A percentile compares a stretch with the other conserved stretches of the same genome.
These are phyloP conservation scores for Adineta ricciae DNA, from an alignment of 2,888 invertebrate genomes.

Conservation along the genomic window DNA sequence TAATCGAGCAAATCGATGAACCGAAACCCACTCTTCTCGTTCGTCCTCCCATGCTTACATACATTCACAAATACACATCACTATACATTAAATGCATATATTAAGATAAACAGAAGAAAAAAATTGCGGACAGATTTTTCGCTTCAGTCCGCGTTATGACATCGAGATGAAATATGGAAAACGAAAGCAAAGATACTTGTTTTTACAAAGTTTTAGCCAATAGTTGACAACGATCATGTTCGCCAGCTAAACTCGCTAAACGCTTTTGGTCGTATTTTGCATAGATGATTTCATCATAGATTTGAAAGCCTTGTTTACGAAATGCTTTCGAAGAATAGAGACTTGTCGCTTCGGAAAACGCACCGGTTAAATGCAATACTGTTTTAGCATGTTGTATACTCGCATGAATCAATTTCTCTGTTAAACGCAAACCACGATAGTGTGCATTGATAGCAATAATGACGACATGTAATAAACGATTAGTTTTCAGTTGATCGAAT, in stretches of 20 bases:
- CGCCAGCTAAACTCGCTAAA: neutral
- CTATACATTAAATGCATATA: neutral
- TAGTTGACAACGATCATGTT: conserved; percentile 16
- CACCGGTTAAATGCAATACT: neutral
- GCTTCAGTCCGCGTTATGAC: neutral
- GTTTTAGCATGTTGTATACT: neutral
- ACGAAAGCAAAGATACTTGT: neutral
- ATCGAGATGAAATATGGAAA: neutral
- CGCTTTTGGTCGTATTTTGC: conserved; percentile 9
- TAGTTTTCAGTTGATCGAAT: neutral
- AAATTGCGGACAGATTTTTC: neutral
- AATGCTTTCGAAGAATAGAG: conserved; percentile 18
- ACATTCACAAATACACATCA: neutral
- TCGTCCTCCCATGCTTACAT: no score
- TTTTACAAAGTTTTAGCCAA: neutral
- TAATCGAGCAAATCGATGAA: neutral
- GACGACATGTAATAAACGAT: neutral
- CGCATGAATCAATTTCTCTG: neutral
- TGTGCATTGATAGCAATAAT: conserved; percentile 1
- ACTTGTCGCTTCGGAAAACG: conserved; percentile 16
- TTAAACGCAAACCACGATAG: conserved; percentile 1
- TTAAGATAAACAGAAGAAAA: neutral
- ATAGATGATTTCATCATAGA: conserved; percentile 19
- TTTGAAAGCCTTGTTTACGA: neutral
- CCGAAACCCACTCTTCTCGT: neutral